Base-by-base conservation (phyloP, 2,113 vertebrate genomes). In the Thunnus maccoyii region DNA sequence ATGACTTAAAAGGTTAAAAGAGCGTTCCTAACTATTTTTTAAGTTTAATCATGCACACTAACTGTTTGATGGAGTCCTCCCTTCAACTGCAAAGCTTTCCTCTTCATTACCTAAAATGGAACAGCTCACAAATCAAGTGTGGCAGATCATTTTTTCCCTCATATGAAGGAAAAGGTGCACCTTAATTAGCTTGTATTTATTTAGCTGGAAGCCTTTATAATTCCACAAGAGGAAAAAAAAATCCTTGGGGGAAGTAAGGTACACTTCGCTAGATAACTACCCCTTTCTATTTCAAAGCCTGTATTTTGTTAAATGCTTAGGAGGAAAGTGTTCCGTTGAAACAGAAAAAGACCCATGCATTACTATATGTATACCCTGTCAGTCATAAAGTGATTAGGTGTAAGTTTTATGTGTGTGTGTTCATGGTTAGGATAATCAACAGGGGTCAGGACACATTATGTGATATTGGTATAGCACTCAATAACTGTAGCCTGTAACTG, bases 121-220 rank as follows among this genome's bases (percentile, higher is more conserved):
- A 83, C 80, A 80, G 76, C 72, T 86, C 83, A 85, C 89, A 92
- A 94, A 95, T 94, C 85, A 91, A 91, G 66, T 88, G 82, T 91
- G 91, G 71, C 91, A 92, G 91, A 77, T 78, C 62, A 81, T 92
- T 93, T 92, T 78, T 77, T 79, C 66, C 70, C 70, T 63, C 66
- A 48, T 70, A 63, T 81, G 82, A 92, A 88, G 84, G 84, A 58
- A 87, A 91, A 85, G 86, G 84, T 93, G 88, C 89, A 86, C 88
- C 90, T 93, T 94, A 91, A 93, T 93, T 92, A 89, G 82, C 72
- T 80, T 79, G n/a, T 94, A 89, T 94, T 94, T 93, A 84, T 91
- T 91, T 93, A 95, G 93, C 92, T 94, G 92, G 85, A 80, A 92
- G 75, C 79, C 67, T 88, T 93, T 92, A 88, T 82, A 86, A 84